Conservation (phyloP, 2,888 invertebrate species). For the Chydorus sphaericus region DNA sequence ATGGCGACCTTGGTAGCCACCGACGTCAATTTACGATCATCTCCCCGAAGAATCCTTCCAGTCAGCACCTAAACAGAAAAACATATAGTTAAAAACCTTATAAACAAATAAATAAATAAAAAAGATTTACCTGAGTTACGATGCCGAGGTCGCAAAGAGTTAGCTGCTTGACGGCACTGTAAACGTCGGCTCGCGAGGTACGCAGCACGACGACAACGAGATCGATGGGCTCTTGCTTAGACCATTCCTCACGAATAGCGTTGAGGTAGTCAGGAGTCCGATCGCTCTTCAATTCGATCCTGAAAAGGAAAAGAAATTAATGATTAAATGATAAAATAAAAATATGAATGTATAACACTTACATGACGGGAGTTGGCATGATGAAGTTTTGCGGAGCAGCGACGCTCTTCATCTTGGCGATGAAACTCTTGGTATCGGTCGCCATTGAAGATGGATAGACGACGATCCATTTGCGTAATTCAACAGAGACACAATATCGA, state of each 20-base stretch:
- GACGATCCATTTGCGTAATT: slow-evolving; percentile 18
- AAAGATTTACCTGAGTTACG: neutral
- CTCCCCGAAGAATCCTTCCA: slow-evolving; percentile 37
- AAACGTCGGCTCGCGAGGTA: slow-evolving; percentile 34
- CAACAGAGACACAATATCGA: slow-evolving; percentile 16
- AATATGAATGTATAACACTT: neutral
- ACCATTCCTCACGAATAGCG: slow-evolving; percentile 25
- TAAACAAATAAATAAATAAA: neutral
- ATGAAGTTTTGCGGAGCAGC: neutral
- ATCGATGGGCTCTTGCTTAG: slow-evolving; percentile 23
- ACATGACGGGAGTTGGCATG: neutral
- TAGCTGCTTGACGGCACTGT: slow-evolving; percentile 36
- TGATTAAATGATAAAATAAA: neutral
- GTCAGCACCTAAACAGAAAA: slow-evolving; percentile 33
- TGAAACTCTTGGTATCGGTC: slow-evolving; percentile 9
- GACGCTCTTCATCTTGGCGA: slow-evolving; percentile 7
- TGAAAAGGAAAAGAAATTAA: neutral
- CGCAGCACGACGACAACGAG: slow-evolving; percentile 32
- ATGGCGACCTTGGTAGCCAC: slow-evolving; percentile 84
- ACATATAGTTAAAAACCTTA: too few species aligned
- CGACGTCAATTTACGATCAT: slow-evolving; percentile 44
- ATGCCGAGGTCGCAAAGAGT: slow-evolving; percentile 23
- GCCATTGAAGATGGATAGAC: slow-evolving; percentile 15
- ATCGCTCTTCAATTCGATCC: neutral
- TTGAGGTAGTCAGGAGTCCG: slow-evolving; percentile 31